phyloP scores from a whole-genome alignment of 2,797 vertebrate genomes.

The Acipenser oxyrinchus region DNA sequence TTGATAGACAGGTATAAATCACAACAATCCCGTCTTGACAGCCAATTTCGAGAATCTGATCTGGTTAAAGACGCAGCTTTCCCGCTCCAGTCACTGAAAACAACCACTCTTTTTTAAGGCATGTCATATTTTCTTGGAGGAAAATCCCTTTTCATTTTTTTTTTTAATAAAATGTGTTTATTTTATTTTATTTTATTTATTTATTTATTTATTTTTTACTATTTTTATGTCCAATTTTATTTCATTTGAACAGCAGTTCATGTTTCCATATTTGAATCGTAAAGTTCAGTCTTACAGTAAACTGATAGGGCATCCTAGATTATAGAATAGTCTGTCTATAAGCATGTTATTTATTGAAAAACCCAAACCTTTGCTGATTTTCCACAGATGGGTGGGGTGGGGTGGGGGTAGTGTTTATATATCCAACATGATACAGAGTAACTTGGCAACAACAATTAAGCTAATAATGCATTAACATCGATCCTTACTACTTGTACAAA shows the following conservation, averaged over 20 bases:
- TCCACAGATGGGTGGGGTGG: neutral
- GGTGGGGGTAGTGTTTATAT: no score
- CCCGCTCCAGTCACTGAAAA: conserved; percentile 54
- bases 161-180: conserved; percentile 87
- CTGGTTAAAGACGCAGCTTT: conserved; percentile 95
- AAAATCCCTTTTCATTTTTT: conserved; percentile 75
- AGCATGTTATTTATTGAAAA: conserved; percentile 30
- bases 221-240: conserved; percentile 48
- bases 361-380: conserved; percentile 21
- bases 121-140: conserved; percentile 76
- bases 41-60: conserved; percentile 99
- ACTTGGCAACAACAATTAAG: no score
- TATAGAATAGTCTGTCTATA: conserved; percentile 15
- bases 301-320: conserved; percentile 16
- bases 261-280: conserved; percentile 32
- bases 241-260: conserved; percentile 39
- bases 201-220: no score
- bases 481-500: no score
- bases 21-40: conserved; percentile 93
- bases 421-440: no score
- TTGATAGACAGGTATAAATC: conserved; percentile 99
- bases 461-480: no score
- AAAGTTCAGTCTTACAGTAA: conserved; percentile 23
- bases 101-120: conserved; percentile 56
- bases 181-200: no score